Evolutionary conservation across 2,888 invertebrate species (phyloP), one percentile per base, ranked within the genome.

Genomic region (Eupithecia subumbrata): DNA sequence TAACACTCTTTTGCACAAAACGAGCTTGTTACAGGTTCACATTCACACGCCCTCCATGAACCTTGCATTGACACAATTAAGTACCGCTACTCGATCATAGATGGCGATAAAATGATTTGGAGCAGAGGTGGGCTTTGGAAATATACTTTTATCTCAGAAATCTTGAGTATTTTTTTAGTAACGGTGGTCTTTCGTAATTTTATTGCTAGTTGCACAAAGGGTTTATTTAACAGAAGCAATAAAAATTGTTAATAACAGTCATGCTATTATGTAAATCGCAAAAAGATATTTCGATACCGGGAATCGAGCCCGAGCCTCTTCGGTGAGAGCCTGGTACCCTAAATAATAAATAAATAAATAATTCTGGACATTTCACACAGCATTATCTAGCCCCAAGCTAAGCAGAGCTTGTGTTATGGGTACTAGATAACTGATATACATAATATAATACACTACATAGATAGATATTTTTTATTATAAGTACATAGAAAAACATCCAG

Each of bases 71-170:
- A 72, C 69, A n/a, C 16, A 76, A 73, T 48, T 73, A 69, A 76
- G 68, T 77, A 75, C 60, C 30, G 82, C 89, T 88, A 88, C 83
- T 85, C 78, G 80, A 68, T 81, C 75, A 84, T 76, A 92, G 91
- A 89, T 89, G 91, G 89, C 89, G 83, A 82, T 86, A 81, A 69
- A 76, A 83, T 67, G 9, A 71, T 63, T 69, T 18, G 22, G 18
- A 12, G 25, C 34, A 63, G 30, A 30, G 60, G 9, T 52, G 52
- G 8, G 3, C 11, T 56, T n/a, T 52, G 22, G 60, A 60, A 60
- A 60, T 60, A 22, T 18, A 45, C 7, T 5, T 40, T 40, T 45
- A 45, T 5, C 52, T 52, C n/a, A 18, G 52, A n/a, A 52, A 9
- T n/a, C 52, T 18, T 52, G n/a, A 8, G 5, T 11, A 22, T 56